Conservation (phyloP, 2,113 vertebrate species). For the Meleagris gallopavo region DNA sequence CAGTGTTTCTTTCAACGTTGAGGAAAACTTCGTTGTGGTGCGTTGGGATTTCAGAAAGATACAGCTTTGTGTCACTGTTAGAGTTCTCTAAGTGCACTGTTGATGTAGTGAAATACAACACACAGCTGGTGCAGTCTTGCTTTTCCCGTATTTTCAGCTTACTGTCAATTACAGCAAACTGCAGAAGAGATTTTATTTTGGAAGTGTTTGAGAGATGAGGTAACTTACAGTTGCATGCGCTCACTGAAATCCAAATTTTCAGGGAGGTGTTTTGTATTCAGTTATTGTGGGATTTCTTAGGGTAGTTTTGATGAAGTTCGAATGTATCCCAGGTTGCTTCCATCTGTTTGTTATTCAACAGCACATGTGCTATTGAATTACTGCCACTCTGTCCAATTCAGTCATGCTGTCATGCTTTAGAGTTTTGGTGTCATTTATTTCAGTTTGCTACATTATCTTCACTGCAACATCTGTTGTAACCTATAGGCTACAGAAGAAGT, state of each 20-base stretch:
- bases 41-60: background rate
- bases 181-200: background rate
- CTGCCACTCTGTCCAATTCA: background rate
- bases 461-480: background rate
- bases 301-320: conserved; percentile 22
- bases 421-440: conserved; percentile 1
- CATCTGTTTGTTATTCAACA: conserved; percentile 39
- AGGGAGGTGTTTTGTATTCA: background rate
- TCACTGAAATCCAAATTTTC: background rate
- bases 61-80: background rate
- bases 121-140: background rate
- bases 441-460: background rate
- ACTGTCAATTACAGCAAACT: background rate
- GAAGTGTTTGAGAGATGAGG: background rate
- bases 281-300: background rate
- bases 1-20: background rate
- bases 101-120: background rate
- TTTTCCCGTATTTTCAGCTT: background rate
- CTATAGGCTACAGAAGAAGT: conserved; percentile 5
- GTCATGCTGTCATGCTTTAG: background rate
- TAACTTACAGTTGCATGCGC: background rate
- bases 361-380: background rate
- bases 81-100: background rate
- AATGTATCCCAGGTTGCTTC: background rate
- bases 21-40: background rate